phyloP scores from a whole-genome alignment of 2,113 vertebrate species.

The Neodontobutis hainanensis region DNA sequence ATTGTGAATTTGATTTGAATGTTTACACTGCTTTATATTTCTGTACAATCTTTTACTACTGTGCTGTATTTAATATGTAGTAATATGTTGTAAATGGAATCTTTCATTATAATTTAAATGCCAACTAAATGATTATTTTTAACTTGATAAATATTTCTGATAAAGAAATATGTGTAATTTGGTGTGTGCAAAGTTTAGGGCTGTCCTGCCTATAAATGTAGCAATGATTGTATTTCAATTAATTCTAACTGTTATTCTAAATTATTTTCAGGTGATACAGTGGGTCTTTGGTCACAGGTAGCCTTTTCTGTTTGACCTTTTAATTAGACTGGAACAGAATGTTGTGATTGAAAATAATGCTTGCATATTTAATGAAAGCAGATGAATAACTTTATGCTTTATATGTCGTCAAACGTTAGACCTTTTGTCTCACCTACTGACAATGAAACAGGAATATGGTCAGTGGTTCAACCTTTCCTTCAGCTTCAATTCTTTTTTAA shows the following conservation, averaged over 20 bases:
- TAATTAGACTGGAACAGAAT: background rate
- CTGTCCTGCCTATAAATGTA: background rate
- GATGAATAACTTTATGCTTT: too few relatives aligned
- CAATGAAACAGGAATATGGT: too few relatives aligned
- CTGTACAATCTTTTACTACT: background rate
- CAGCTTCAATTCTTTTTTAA: too few relatives aligned
- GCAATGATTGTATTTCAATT: conserved; percentile 6
- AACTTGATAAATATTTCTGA: background rate
- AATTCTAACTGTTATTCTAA: too few relatives aligned
- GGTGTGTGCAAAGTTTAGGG: background rate
- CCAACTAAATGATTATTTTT: background rate
- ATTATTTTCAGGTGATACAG: too few relatives aligned
- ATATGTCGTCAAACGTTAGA: too few relatives aligned
- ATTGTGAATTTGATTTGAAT: background rate
- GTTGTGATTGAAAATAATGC: too few relatives aligned
- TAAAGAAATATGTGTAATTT: background rate
- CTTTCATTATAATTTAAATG: background rate
- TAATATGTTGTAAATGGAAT: background rate
- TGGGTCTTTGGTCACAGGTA: too few relatives aligned
- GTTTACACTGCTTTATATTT: background rate
- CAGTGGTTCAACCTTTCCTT: too few relatives aligned
- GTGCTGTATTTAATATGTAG: background rate
- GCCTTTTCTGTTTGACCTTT: background rate
- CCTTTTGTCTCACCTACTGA: too few relatives aligned
- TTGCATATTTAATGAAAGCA: too few relatives aligned